These are phyloP conservation scores for Macroglossus sobrinus DNA, from an alignment of 2,113 vertebrate genomes.

Conservation along the genomic window DNA sequence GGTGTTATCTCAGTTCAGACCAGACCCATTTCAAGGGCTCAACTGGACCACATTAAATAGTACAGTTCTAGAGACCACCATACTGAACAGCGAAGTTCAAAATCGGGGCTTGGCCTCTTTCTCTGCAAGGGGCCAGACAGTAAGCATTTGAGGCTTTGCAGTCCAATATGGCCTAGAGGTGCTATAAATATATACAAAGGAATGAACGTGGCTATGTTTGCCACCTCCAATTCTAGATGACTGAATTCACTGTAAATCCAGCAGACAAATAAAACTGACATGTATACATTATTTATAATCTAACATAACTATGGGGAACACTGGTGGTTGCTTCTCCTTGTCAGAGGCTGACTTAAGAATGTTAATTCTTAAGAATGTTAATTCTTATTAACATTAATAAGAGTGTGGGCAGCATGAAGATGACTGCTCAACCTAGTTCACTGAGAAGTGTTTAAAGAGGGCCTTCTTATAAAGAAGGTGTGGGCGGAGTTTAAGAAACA, in stretches of 20 bases:
- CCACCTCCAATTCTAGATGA: neutral
- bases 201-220: neutral
- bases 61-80: neutral
- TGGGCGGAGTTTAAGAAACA: neutral
- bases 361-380: no score
- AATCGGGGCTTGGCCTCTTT: neutral
- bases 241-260: neutral
- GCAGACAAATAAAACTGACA: neutral
- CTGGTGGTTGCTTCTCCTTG: neutral
- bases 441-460: neutral
- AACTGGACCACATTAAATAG: neutral
- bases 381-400: neutral
- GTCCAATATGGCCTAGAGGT: neutral
- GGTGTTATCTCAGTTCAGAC: neutral
- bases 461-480: neutral
- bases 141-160: neutral
- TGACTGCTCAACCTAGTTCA: neutral
- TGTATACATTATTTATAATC: neutral
- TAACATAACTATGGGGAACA: neutral
- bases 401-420: neutral
- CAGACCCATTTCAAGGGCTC: neutral
- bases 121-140: neutral
- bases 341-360: neutral
- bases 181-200: neutral
- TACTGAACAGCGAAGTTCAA: neutral